Evolutionary conservation across 2,797 vertebrate species (phyloP), one percentile per base, ranked within the genome.

Genomic region (Sebastes minor): DNA sequence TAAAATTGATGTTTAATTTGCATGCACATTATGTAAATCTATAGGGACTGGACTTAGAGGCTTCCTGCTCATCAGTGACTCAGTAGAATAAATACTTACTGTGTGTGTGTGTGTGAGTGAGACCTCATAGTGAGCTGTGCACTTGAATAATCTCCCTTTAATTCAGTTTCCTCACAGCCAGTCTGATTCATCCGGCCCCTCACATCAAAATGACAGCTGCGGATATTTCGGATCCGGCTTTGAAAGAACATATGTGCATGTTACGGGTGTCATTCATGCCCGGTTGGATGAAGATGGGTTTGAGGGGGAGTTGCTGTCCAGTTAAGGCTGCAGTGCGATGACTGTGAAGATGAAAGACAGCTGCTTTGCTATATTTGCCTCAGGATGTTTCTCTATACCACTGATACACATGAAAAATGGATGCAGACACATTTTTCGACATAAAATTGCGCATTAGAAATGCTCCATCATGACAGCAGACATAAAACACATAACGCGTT

Each of bases 261-360:
- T 62, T 59, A 9, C 20, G 8, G 67, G 49, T 73, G 33, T 78
- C 76, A 76, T 52, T 75, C 14, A 70, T 14, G 52, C n/a, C 4
- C 20, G 1, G 18, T 33, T 64, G 30, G 32, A 67, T 35, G 49
- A 42, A 30, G 22, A 35, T 23, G 27, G 22, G 25, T 32, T 23
- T 61, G 33, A n/a, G 13, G 35, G 33, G 8, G 27, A 56, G 38
- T 7, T 46, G 30, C 16, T 68, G 22, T 67, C 57, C 59, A 7
- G 60, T 53, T 25, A 35, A 80, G 10, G 14, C 59, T 69, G 52
- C 38, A 49, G 38, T 63, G 4, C 1, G 12, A 49, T 5, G 28
- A 23, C 12, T 76, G 14, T 38, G 22, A 49, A 63, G 25, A 70
- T 71, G 64, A 88, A 20, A 53, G 83, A 71, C 55, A 61, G 70